These are phyloP conservation scores for Fragum sueziense DNA, from an alignment of 2,888 invertebrate genomes.

Conservation along the genomic window DNA sequence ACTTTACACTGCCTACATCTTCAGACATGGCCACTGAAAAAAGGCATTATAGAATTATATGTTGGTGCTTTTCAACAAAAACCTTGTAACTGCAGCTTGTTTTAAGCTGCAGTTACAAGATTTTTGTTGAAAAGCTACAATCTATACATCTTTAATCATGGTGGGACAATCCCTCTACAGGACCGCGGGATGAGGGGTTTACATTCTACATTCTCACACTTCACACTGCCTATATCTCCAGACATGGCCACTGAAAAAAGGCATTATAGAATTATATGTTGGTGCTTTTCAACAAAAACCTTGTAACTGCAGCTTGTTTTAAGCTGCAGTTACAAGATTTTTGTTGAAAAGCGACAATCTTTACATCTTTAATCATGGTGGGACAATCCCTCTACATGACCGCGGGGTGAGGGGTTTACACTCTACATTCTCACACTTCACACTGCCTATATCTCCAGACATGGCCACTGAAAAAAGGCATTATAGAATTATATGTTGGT, in stretches of 20 bases:
- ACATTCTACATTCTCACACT: slow-evolving; percentile 87
- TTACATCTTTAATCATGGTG: too few relatives aligned
- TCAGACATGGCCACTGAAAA: background rate
- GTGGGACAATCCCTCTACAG: slow-evolving; percentile 91
- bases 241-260: background rate
- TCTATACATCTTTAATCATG: slow-evolving; percentile 90
- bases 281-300: too few relatives aligned
- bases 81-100: too few relatives aligned
- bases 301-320: too few relatives aligned
- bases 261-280: too few relatives aligned
- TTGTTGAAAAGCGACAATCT: too few relatives aligned
- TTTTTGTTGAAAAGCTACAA: too few relatives aligned
- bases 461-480: background rate
- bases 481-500: too few relatives aligned
- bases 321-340: too few relatives aligned
- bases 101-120: too few relatives aligned
- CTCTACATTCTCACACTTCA: slow-evolving; percentile 85
- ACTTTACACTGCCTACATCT: slow-evolving; percentile 25
- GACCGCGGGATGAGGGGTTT: slow-evolving; percentile 82
- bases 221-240: background rate
- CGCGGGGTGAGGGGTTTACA: slow-evolving; percentile 85
- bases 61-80: too few relatives aligned
- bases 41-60: too few relatives aligned
- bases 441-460: background rate
- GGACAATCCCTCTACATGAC: slow-evolving; percentile 89